phyloP scores from a whole-genome alignment of 2,113 vertebrate species.

The Burhinus oedicnemus region DNA sequence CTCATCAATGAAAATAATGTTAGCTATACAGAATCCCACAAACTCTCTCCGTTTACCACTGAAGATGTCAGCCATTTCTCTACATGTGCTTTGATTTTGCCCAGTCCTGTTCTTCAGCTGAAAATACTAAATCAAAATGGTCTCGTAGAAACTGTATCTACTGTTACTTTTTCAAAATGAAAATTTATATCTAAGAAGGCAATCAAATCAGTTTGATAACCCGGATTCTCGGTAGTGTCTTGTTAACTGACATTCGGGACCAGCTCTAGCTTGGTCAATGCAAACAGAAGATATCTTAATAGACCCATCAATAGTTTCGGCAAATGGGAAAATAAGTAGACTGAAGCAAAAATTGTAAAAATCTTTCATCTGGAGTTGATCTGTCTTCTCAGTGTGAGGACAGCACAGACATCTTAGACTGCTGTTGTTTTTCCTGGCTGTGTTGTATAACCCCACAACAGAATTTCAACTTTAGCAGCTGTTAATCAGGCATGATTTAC shows the following conservation, averaged over 20 bases:
- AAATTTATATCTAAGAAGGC: background rate
- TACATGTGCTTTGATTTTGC: background rate
- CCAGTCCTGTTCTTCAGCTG: background rate
- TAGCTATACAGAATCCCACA: background rate
- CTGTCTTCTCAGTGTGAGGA: background rate
- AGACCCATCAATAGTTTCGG: background rate
- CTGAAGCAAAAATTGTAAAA: background rate
- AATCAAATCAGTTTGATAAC: background rate
- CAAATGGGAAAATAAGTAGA: background rate
- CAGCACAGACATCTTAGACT: background rate
- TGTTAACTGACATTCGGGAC: background rate
- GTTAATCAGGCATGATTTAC: background rate
- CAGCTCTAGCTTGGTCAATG: background rate
- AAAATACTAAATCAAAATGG: background rate
- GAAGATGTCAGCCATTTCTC: background rate
- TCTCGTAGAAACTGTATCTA: background rate
- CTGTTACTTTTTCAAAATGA: background rate
- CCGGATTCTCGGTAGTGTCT: background rate
- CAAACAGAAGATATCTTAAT: background rate
- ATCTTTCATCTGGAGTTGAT: background rate
- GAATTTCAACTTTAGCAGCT: background rate
- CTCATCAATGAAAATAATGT: background rate
- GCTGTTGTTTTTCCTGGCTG: background rate
- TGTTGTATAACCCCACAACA: background rate
- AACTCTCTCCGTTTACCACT: background rate